These are phyloP conservation scores for Mesembrinibis cayennensis DNA, from an alignment of 2,113 vertebrate species.

Conservation along the genomic window DNA sequence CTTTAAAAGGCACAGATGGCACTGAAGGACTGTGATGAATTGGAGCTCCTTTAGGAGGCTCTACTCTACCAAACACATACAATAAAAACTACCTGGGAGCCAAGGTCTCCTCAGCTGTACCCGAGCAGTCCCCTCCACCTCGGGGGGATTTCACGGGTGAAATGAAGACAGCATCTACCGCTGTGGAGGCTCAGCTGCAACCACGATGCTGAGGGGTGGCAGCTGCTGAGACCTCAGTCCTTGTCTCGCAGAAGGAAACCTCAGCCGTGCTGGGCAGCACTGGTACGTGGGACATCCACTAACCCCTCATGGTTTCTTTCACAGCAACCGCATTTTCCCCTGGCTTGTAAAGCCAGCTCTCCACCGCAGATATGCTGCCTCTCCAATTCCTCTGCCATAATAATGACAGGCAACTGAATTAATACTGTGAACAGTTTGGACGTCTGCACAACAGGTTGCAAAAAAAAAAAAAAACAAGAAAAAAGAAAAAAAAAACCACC, in stretches of 20 bases:
- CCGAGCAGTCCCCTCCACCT: background rate
- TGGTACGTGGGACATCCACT: background rate
- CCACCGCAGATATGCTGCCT: background rate
- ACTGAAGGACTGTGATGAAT: background rate
- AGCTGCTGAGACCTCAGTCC: background rate
- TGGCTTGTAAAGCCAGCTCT: background rate
- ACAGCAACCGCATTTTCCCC: background rate
- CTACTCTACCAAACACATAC: background rate
- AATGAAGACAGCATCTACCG: background rate
- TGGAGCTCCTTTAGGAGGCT: accelerated
- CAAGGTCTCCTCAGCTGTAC: background rate
- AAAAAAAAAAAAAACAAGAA: background rate
- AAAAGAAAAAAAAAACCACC: accelerated
- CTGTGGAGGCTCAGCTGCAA: background rate
- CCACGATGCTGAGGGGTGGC: background rate
- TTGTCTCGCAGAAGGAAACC: background rate
- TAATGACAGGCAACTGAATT: background rate
- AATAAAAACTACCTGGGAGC: background rate
- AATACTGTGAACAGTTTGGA: background rate
- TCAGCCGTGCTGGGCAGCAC: accelerated
- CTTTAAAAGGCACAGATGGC: background rate
- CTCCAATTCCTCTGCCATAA: background rate
- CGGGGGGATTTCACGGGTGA: background rate
- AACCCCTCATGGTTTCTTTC: background rate
- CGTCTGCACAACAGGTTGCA: background rate